A percentile compares a stretch with the other conserved stretches of the same genome.
phyloP scores from a whole-genome alignment of 2,113 vertebrate species.

The Cryptotis parvus region DNA sequence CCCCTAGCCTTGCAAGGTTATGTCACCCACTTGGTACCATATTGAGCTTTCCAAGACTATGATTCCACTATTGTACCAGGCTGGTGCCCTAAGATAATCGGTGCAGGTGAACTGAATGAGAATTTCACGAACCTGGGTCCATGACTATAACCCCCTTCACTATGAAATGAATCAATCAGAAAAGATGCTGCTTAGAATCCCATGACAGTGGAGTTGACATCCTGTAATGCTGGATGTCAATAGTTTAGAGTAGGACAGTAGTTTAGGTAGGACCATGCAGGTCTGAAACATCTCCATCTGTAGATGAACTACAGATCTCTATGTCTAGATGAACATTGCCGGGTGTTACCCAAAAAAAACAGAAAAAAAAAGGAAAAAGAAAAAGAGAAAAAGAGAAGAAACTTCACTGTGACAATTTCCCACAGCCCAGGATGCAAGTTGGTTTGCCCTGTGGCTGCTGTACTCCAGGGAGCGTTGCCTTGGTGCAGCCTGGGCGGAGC shows the following conservation, averaged over 20 bases:
- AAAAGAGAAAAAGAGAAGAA: too few relatives aligned
- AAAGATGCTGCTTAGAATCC: neutral
- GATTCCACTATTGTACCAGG: neutral
- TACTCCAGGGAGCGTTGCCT: neutral
- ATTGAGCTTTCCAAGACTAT: slow-evolving; percentile 2
- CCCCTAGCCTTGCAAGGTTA: neutral
- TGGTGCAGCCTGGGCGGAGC: neutral
- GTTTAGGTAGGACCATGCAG: neutral
- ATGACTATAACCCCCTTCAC: neutral
- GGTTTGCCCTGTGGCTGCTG: slow-evolving; percentile 11
- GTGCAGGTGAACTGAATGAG: neutral
- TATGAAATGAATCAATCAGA: slow-evolving; percentile 30
- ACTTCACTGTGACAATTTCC: neutral
- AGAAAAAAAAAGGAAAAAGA: too few relatives aligned
- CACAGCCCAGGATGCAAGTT: neutral
- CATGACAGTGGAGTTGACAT: too few relatives aligned
- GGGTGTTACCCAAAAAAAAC: too few relatives aligned
- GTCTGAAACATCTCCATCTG: too few relatives aligned
- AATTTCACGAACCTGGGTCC: neutral
- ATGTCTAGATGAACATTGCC: too few relatives aligned
- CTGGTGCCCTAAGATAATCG: neutral
- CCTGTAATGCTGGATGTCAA: neutral
- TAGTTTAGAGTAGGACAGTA: too few relatives aligned
- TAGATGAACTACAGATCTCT: too few relatives aligned
- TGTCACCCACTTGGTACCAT: neutral